A percentile compares a stretch with the other conserved stretches of the same genome.
These are phyloP conservation scores for Trogon melanurus DNA, from an alignment of 2,113 vertebrate genomes.

Conservation along the genomic window DNA sequence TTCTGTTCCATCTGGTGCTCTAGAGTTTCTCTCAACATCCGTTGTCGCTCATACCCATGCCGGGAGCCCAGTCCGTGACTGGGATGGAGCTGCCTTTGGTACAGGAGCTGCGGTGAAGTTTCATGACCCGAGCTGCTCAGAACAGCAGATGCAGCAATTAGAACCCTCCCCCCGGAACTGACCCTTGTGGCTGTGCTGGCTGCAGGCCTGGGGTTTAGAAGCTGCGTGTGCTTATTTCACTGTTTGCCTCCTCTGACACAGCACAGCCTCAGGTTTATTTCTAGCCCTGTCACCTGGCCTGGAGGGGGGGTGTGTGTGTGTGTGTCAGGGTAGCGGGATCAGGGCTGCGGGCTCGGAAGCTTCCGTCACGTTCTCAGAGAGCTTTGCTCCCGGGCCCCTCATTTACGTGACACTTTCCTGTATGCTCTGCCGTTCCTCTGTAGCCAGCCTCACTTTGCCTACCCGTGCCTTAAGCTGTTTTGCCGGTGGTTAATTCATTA, in stretches of 20 bases:
- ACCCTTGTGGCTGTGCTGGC: background rate
- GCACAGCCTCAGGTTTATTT: background rate
- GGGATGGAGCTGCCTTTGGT: background rate
- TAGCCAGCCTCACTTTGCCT: background rate
- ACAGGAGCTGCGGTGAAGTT: background rate
- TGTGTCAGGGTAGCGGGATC: background rate
- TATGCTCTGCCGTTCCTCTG: background rate
- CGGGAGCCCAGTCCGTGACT: background rate
- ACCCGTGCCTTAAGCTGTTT: background rate
- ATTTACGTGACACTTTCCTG: background rate
- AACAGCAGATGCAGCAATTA: background rate
- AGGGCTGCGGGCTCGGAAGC: background rate
- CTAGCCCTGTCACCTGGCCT: background rate
- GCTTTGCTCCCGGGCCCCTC: background rate
- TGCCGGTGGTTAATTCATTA: background rate
- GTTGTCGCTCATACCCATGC: background rate
- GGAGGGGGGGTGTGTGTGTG: too few species aligned
- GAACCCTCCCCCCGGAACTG: background rate
- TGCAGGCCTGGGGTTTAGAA: background rate
- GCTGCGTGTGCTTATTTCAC: background rate
- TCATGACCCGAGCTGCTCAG: background rate
- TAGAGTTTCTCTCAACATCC: background rate
- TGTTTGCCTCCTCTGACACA: accelerated
- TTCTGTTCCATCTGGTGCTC: background rate
- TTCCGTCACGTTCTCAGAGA: accelerated